Conservation (phyloP, 2,888 invertebrate genomes). For the Sphaerophoria rueppellii region DNA sequence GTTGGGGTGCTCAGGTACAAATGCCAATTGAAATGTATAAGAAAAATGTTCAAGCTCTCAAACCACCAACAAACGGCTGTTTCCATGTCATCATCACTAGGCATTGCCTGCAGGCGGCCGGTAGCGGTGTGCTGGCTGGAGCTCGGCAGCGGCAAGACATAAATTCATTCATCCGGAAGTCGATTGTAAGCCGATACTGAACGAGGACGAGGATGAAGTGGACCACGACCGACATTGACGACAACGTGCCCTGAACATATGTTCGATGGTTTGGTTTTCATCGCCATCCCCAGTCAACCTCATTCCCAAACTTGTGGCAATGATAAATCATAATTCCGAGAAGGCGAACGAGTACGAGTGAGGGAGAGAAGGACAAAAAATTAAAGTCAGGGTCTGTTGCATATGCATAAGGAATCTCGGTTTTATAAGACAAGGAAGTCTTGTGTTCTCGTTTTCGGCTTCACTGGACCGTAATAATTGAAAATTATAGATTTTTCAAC, state of each 20-base stretch:
- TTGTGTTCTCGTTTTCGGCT: constrained; percentile 75
- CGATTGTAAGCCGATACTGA: constrained; percentile 55
- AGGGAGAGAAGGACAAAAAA: not conserved
- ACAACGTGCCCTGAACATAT: constrained; percentile 42
- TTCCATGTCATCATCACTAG: constrained; percentile 39
- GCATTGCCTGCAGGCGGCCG: no score
- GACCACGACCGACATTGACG: not conserved
- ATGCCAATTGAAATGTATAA: constrained; percentile 67
- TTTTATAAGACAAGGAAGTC: constrained; percentile 30
- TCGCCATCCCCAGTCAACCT: not conserved
- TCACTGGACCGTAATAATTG: constrained; percentile 78
- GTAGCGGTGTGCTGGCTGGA: not conserved
- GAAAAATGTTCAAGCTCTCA: constrained; percentile 35
- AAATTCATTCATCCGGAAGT: constrained; percentile 61
- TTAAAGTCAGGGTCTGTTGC: constrained; percentile 21
- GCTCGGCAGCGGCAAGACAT: constrained; percentile 16
- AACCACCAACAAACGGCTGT: constrained; percentile 28
- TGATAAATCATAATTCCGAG: constrained; percentile 67
- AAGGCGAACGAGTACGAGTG: constrained; percentile 31
- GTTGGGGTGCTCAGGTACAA: constrained; percentile 19
- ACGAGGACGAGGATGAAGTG: not conserved
- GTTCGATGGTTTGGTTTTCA: constrained; percentile 25
- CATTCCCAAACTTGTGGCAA: constrained; percentile 44
- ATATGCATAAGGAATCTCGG: constrained; percentile 48
- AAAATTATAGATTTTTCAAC: constrained; percentile 65